Evolutionary conservation across 2,888 invertebrate species (phyloP), one percentile per base, ranked within the genome.

Genomic region (Tiliacea citrago): DNA sequence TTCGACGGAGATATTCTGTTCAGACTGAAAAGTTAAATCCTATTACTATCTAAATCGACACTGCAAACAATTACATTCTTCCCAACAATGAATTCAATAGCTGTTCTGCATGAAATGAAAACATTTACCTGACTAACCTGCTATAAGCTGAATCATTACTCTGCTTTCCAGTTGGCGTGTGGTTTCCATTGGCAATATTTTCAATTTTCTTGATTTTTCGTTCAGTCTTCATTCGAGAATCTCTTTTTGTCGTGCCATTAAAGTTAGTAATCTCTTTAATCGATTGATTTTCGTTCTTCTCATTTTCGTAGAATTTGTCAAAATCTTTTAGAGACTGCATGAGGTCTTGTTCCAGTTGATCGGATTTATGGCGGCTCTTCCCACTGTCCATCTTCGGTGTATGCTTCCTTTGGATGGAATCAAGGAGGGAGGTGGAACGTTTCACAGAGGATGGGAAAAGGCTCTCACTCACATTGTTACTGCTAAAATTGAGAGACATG

Each of bases 111-210:
- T 72, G 65, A 42, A 65, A 61, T 79, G 72, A 82, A 75, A 87
- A 85, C 86, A 88, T 90, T 92, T 95, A 95, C 96, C 96, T 96
- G 94, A 94, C 96, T 96, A 96, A 98, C 98, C 98, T 98, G 97
- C 98, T 98, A 95, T 98, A 98, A 72, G 98, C 98, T 47, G 98
- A 98, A 94, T 98, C 98, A 47, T 94, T 94, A 90, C 94, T 97
- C 58, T 89, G 84, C 88, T 93, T 95, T 69, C 94, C 95, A 82
- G 92, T 95, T 21, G 94, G 94, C 83, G 93, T 95, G 90, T 89
- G 93, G 90, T 96, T 94, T 81, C 93, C 96, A 84, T 95, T 96
- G 71, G 91, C 82, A 49, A 93, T 71, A 63, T 88, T 90, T 45
- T 93, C 94, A 49, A 86, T 87, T 83, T 95, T 96, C 82, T 94